Conservation (phyloP, 1,140 invertebrate species). For the Cyphomyrmex costatus region DNA sequence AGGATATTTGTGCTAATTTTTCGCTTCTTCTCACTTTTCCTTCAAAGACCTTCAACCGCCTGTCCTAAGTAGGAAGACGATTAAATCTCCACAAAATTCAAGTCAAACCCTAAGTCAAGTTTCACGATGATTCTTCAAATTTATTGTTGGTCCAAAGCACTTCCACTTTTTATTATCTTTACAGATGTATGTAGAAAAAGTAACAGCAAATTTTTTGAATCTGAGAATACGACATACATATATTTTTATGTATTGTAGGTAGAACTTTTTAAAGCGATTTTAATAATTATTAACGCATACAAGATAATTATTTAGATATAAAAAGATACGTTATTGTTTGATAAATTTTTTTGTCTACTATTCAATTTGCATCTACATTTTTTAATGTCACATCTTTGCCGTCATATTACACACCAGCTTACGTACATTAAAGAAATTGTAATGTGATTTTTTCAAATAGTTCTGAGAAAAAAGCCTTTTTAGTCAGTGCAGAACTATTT, state of each 20-base stretch:
- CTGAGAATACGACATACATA: not conserved
- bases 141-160: not conserved
- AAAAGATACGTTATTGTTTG: not conserved
- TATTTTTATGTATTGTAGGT: not conserved
- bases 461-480: not conserved
- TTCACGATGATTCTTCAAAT: not conserved
- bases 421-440: not conserved
- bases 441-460: not conserved
- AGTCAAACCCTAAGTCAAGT: conserved; percentile 31
- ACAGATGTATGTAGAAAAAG: not conserved
- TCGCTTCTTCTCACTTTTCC: not conserved
- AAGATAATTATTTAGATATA: not conserved
- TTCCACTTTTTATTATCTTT: not conserved
- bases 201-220: not conserved
- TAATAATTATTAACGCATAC: not conserved
- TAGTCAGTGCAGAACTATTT: not conserved
- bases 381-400: not conserved
- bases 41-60: not conserved
- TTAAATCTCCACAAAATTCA: conserved; percentile 35
- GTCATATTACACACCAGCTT: not conserved
- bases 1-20: conserved; percentile 73
- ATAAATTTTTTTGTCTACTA: not conserved
- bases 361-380: not conserved
- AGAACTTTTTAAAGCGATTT: not conserved
- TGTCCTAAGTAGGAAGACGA: not conserved